Evolutionary conservation across 2,113 vertebrate species (phyloP).

Genomic region (Rhizomys pruinosus): DNA sequence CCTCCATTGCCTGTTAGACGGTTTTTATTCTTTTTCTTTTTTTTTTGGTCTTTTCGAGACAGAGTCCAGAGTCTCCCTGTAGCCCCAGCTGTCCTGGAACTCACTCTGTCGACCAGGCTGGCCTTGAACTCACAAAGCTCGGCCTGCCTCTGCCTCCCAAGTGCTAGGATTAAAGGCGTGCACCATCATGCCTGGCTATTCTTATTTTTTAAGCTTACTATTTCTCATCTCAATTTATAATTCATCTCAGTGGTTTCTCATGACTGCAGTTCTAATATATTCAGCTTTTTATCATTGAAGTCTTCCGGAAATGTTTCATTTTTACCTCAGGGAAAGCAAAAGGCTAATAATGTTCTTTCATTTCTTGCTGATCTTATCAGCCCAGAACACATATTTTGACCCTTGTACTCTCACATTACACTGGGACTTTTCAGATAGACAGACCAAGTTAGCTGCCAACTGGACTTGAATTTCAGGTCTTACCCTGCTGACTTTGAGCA

Average conservation of each 20-base stretch:
- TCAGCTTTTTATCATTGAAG: background rate
- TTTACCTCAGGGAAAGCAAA: conserved; percentile 20
- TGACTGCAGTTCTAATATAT: background rate
- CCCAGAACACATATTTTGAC: background rate
- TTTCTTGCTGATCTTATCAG: conserved; percentile 14
- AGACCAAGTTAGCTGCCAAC: background rate
- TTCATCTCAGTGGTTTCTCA: background rate
- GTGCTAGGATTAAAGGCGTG: no score
- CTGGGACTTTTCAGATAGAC: background rate
- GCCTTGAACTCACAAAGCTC: no score
- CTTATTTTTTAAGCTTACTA: background rate
- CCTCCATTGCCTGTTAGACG: background rate
- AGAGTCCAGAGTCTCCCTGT: no score
- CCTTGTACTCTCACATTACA: background rate
- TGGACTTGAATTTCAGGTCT: background rate
- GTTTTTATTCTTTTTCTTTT: background rate
- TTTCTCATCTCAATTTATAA: conserved; percentile 25
- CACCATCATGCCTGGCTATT: no score
- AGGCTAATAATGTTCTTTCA: background rate
- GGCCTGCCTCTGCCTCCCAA: no score
- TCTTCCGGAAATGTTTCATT: background rate
- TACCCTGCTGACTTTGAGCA: background rate
- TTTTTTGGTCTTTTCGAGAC: no score
- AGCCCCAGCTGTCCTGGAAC: no score
- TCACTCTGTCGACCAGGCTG: no score